Base-by-base conservation (phyloP, 1,140 invertebrate species). In the Thaumetopoea pityocampa region DNA sequence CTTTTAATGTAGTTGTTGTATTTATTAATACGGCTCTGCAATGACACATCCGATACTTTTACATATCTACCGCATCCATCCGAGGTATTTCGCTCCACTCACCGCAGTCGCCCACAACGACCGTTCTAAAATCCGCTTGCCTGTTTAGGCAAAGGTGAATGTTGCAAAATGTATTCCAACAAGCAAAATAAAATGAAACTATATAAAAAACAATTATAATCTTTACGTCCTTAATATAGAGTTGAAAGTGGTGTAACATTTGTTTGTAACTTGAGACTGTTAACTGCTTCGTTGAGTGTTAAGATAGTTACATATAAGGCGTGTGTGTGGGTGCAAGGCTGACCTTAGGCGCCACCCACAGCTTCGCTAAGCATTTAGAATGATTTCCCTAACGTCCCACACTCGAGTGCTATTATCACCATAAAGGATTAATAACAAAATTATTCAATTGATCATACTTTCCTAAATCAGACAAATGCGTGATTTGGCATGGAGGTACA, bases 71-170 rank as follows among this genome's bases (percentile, higher is more conserved):
- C n/a, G n/a, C n/a, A n/a, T n/a, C n/a, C n/a, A n/a, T n/a, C 14
- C 28, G 23, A 34, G 30, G 30, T 43, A 45, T 67, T 68, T 67
- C 55, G 55, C 42, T 61, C 51, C 45, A 61, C 51, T 56, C 35
- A 67, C 36, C 15, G 60, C 43, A 45, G 51, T 71, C 74, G 76
- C 77, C 77, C 70, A 81, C 78, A 55, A 57, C 43, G 42, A 57
- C 69, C 69, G 59, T 71, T 80, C 67, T 77, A 74, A 82, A 83
- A 80, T 80, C 73, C 72, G 76, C 72, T 68, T 79, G 64, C 76
- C 79, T 45, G 60, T 73, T 79, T 74, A 79, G 76, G 79, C 58
- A 83, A 80, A 80, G 79, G 79, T 83, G 79, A 83, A 83, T 83
- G 79, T 80, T 77, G 73, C 60, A 71, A 73, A 71, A 24, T 16